Evolutionary conservation across 2,888 invertebrate genomes (phyloP).

Genomic region (Limenitis camilla): DNA sequence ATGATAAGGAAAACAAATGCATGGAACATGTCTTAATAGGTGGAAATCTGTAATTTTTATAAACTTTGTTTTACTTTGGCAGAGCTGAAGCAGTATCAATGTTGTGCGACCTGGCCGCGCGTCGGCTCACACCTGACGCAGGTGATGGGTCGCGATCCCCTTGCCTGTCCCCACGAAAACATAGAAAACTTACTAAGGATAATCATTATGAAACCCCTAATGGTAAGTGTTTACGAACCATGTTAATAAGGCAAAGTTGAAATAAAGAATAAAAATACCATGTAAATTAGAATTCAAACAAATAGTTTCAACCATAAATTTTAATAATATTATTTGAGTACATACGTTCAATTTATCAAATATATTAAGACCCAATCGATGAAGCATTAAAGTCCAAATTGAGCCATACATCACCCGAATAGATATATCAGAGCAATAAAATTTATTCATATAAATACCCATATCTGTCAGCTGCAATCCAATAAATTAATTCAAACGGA

Average conservation of each 20-base stretch:
- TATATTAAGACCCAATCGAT: background rate
- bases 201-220: slow-evolving; percentile 68
- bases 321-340: background rate
- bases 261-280: too few species aligned
- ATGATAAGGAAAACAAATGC: too few species aligned
- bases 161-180: slow-evolving; percentile 77
- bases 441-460: slow-evolving; percentile 17
- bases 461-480: slow-evolving; percentile 18
- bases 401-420: background rate
- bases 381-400: background rate
- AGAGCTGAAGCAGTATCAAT: slow-evolving; percentile 90
- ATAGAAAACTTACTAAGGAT: slow-evolving; percentile 73
- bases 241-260: too few species aligned
- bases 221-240: slow-evolving; percentile 37
- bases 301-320: too few species aligned
- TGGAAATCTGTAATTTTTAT: background rate
- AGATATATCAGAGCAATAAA: slow-evolving; percentile 1
- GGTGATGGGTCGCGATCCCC: slow-evolving; percentile 72
- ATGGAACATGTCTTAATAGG: too few species aligned
- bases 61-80: slow-evolving; percentile 10
- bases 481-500: slow-evolving; percentile 16
- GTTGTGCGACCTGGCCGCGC: slow-evolving; percentile 86
- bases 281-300: too few species aligned
- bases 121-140: slow-evolving; percentile 79
- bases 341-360: background rate